Evolutionary conservation across 1,140 invertebrate genomes (phyloP).

Genomic region (Trichogramma pretiosum): DNA sequence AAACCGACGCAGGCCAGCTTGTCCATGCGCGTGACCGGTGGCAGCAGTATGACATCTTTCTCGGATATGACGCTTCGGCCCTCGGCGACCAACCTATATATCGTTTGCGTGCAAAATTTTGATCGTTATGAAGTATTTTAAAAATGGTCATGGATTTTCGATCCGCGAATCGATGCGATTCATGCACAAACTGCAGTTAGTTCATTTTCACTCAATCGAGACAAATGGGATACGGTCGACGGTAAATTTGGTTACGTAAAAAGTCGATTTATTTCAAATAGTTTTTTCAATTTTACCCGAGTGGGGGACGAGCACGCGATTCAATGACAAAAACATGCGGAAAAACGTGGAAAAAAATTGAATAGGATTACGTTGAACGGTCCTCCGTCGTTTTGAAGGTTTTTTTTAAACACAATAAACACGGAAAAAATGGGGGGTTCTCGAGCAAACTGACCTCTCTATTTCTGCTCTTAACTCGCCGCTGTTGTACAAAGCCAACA

Average conservation of each 20-base stretch:
- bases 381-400: no score
- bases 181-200: no score
- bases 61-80: slow-evolving; percentile 45
- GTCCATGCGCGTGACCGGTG: slow-evolving; percentile 63
- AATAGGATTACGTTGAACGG: no score
- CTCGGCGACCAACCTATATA: slow-evolving; percentile 48
- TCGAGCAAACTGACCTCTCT: slow-evolving; percentile 30
- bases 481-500: no score
- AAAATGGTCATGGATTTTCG: background rate
- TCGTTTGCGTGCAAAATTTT: background rate
- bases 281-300: background rate
- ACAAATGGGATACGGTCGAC: no score
- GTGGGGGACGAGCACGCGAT: no score
- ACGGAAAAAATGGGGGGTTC: no score
- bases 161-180: background rate
- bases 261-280: background rate
- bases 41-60: slow-evolving; percentile 49
- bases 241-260: no score
- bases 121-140: background rate
- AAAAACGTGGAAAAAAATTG: no score
- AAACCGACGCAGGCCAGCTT: slow-evolving; percentile 72
- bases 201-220: background rate
- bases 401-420: no score
- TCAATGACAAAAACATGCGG: no score
- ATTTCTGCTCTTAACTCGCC: slow-evolving; percentile 28